Conservation (phyloP, 2,113 vertebrate species). For the Gracilinanus agilis region DNA sequence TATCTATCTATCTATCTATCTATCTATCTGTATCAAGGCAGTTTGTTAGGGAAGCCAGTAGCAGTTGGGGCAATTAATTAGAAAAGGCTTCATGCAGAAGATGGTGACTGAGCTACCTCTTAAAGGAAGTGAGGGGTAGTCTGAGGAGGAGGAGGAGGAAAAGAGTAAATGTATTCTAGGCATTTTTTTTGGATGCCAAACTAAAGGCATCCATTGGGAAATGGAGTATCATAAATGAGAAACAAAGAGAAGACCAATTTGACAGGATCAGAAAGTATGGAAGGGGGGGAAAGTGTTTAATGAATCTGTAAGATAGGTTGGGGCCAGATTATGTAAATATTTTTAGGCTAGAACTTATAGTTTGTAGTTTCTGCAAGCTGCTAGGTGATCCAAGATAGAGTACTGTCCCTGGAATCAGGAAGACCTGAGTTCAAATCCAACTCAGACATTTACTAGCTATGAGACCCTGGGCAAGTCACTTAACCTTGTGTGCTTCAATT, state of each 20-base stretch:
- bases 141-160: too few species aligned
- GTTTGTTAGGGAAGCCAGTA: not conserved
- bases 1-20: not conserved
- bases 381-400: not conserved
- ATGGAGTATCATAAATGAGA: not conserved
- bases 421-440: not conserved
- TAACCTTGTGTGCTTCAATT: not conserved
- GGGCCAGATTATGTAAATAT: not conserved
- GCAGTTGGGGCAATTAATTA: not conserved
- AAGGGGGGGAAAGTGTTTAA: not conserved
- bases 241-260: not conserved
- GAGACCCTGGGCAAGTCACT: too few species aligned
- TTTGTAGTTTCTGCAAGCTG: not conserved
- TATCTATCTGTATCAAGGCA: not conserved
- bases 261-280: not conserved
- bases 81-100: not conserved
- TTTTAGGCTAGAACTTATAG: not conserved
- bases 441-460: not conserved
- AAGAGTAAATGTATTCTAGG: too few species aligned
- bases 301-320: not conserved
- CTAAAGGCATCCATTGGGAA: not conserved
- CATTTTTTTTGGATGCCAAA: too few species aligned
- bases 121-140: too few species aligned
- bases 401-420: not conserved
- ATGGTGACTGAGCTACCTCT: not conserved